Conservation (phyloP, 2,888 invertebrate species). For the Apodemia mormo region DNA sequence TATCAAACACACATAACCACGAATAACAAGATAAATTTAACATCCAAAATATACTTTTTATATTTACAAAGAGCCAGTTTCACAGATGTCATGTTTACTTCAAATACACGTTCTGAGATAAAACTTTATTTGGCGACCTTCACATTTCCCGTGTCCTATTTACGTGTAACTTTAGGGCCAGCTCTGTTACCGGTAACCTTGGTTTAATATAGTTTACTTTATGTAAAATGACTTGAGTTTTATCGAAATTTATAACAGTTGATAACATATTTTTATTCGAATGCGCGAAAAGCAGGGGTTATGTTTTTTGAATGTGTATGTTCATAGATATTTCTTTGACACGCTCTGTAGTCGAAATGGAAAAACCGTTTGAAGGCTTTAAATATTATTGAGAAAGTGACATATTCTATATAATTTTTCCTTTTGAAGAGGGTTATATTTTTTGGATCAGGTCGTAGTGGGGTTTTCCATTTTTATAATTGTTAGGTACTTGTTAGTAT, state of each 20-base stretch:
- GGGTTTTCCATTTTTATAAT: no score
- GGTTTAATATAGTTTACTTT: not conserved
- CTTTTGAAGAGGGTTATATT: no score
- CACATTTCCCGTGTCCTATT: conserved; percentile 50
- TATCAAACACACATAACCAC: not conserved
- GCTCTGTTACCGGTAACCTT: conserved; percentile 6
- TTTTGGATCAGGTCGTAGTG: no score
- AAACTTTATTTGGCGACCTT: conserved; percentile 35
- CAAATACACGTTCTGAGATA: conserved; percentile 21
- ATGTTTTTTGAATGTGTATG: no score
- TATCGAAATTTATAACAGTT: not conserved
- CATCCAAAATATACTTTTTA: conserved; percentile 6
- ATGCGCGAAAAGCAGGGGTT: no score
- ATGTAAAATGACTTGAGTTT: not conserved
- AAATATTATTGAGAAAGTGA: no score
- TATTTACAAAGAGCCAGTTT: not conserved
- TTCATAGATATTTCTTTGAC: no score
- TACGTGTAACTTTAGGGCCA: conserved; percentile 31
- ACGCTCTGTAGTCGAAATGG: no score
- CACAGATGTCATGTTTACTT: conserved; percentile 17
- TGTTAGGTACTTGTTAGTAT: no score
- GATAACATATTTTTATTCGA: no score
- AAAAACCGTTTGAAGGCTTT: no score
- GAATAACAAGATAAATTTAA: conserved; percentile 27
- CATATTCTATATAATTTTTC: no score